These are phyloP conservation scores for Cepaea nemoralis DNA, from an alignment of 1,140 invertebrate species.

Conservation along the genomic window DNA sequence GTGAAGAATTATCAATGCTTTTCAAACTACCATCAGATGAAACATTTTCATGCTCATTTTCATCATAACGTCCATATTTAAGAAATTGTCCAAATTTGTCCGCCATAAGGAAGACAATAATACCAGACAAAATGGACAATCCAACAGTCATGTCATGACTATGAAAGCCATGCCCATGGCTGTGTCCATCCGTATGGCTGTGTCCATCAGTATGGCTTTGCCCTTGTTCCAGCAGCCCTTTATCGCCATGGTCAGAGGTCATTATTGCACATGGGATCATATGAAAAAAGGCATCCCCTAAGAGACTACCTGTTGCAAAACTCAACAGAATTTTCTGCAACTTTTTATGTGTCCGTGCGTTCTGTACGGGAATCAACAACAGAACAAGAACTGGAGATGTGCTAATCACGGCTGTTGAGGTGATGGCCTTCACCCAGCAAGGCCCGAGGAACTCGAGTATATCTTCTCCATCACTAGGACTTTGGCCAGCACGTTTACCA, in stretches of 20 bases:
- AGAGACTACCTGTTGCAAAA: constrained; percentile 93
- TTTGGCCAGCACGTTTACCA: no score
- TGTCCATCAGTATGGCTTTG: constrained; percentile 72
- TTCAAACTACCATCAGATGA: no score
- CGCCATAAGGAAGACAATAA: constrained; percentile 89
- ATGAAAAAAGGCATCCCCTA: constrained; percentile 97
- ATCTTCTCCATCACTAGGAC: no score
- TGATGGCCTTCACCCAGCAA: constrained; percentile 68
- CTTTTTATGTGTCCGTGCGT: constrained; percentile 79
- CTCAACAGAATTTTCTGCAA: constrained; percentile 90
- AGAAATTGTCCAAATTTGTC: constrained; percentile 93
- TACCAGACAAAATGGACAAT: constrained; percentile 88
- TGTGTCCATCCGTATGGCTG: neutral
- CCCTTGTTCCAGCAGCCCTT: constrained; percentile 74
- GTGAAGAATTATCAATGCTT: no score
- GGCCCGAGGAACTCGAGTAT: no score
- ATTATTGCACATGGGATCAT: constrained; percentile 93
- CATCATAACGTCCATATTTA: no score
- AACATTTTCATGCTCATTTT: no score
- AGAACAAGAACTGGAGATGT: constrained; percentile 93
- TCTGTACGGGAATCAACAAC: constrained; percentile 92
- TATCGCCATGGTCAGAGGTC: constrained; percentile 71
- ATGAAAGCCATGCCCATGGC: constrained; percentile 62
- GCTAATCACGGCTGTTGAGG: constrained; percentile 92
- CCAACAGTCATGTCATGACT: constrained; percentile 84